Evolutionary conservation across 2,888 invertebrate genomes (phyloP).

Genomic region (Drosophila aldrichi): DNA sequence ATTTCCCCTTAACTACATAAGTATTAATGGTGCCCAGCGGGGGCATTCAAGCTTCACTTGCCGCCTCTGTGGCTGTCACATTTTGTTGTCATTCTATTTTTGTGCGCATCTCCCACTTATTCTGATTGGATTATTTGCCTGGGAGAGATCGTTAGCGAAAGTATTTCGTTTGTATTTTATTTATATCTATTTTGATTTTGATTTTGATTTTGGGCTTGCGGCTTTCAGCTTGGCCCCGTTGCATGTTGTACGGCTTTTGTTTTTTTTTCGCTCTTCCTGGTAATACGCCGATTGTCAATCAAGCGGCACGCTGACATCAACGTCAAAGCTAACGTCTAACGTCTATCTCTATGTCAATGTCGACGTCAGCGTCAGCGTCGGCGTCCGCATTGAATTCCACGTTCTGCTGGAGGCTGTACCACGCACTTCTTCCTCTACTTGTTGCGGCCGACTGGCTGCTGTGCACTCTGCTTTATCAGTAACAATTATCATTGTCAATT

Average conservation of each 20-base stretch:
- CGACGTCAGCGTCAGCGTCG: background rate
- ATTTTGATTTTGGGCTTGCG: conserved; percentile 4
- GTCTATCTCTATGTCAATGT: conserved; percentile 5
- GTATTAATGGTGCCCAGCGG: conserved; percentile 40
- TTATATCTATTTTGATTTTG: background rate
- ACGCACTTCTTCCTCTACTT: background rate
- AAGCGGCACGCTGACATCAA: conserved; percentile 50
- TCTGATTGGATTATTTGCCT: conserved; percentile 58
- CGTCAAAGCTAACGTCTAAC: conserved; percentile 23
- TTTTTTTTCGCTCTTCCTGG: conserved; percentile 42
- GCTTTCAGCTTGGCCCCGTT: conserved; percentile 7
- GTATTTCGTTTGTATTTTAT: conserved; percentile 34
- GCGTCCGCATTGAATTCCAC: background rate
- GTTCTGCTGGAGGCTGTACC: conserved; percentile 1
- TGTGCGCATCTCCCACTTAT: conserved; percentile 51
- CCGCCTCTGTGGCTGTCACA: conserved; percentile 30
- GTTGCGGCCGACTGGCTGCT: conserved; percentile 15
- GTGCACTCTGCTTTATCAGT: conserved; percentile 30
- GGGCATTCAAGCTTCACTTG: conserved; percentile 53
- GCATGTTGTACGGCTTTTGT: conserved; percentile 32
- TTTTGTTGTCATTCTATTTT: conserved; percentile 57
- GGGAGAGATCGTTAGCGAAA: conserved; percentile 51
- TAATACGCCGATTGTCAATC: conserved; percentile 45
- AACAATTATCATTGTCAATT: conserved; percentile 44
- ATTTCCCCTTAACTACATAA: conserved; percentile 20